Evolutionary conservation across 2,797 vertebrate species (phyloP), one percentile per base, ranked within the genome.

Genomic region (Malacoctenus gilli): DNA sequence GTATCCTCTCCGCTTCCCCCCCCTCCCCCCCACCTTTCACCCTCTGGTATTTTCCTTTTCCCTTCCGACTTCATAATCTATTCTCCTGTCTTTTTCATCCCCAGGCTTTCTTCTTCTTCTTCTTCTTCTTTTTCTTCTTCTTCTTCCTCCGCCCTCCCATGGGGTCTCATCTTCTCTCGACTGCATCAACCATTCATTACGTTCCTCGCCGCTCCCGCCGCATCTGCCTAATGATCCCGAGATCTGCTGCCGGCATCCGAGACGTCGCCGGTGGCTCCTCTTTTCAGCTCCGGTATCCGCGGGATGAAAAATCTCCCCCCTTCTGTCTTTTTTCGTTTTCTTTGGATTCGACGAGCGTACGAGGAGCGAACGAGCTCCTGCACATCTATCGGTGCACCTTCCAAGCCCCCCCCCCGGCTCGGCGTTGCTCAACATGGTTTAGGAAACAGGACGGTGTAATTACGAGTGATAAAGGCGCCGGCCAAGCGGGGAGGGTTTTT

Each of bases 391-490:
- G 7, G 32, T n/a, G 42, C 37, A 62, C 40, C 57, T 61, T 68
- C 66, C 63, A 66, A 57, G 56, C 54, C 55, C 23, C 34, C 15
- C n/a, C n/a, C n/a, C n/a, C n/a, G n/a, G n/a, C 61, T 52, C 23
- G 3, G 40, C 25, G 53, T 85, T 86, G 70, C 78, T 77, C 56
- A 85, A 75, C 32, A 12, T 1, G 44, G 22, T 58, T 88, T 85
- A 81, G 20, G 55, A 87, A 85, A 82, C 68, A 71, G 60, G n/a
- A n/a, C n/a, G 25, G 52, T 62, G 68, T 75, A 84, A 90, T 89
- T 87, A 89, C 62, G 76, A 61, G 77, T 82, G 77, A 84, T 87
- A 85, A 85, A 85, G 68, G 73, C 60, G 42, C 39, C 86, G 85
- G 85, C 72, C 16, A 63, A 68, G 51, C 12, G 8, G 74, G 79